Conservation (phyloP, 2,888 invertebrate species). For the Cryptosula pallasiana region DNA sequence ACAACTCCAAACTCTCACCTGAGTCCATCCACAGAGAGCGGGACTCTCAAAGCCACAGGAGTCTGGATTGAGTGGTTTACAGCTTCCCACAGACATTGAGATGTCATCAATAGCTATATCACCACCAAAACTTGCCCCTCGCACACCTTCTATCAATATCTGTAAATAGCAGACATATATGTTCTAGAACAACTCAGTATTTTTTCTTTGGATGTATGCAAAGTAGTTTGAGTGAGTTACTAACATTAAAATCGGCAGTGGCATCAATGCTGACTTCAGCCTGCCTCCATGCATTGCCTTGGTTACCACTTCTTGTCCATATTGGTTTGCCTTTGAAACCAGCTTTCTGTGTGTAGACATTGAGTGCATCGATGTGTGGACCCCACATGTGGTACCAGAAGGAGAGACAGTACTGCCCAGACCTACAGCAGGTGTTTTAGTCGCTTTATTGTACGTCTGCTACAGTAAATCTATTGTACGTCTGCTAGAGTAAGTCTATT, state of each 20-base stretch:
- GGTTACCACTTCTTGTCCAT: constrained; percentile 35
- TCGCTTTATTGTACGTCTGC: too few relatives aligned
- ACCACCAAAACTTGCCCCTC: constrained; percentile 34
- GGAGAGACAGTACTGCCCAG: constrained; percentile 23
- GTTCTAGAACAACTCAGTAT: too few relatives aligned
- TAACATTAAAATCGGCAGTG: constrained; percentile 21
- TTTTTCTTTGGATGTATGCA: too few relatives aligned
- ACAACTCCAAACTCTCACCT: too few relatives aligned
- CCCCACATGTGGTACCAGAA: constrained; percentile 28
- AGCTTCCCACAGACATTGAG: constrained; percentile 30
- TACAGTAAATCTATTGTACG: too few relatives aligned
- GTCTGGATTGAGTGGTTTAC: not conserved
- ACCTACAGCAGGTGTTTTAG: too few relatives aligned
- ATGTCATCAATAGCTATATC: constrained; percentile 49
- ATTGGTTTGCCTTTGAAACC: constrained; percentile 29
- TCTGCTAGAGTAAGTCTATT: too few relatives aligned
- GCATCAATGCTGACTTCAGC: constrained; percentile 32
- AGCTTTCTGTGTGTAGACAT: constrained; percentile 22
- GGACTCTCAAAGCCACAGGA: constrained; percentile 28
- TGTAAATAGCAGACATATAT: too few relatives aligned
- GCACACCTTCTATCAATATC: constrained; percentile 41
- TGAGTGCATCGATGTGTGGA: constrained; percentile 25
- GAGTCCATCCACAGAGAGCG: constrained; percentile 26
- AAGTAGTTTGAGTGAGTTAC: not conserved
- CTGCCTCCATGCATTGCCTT: constrained; percentile 37